A percentile compares a stretch with the other conserved stretches of the same genome.
Evolutionary conservation across 2,113 vertebrate genomes (phyloP).

Genomic region (Riparia riparia): DNA sequence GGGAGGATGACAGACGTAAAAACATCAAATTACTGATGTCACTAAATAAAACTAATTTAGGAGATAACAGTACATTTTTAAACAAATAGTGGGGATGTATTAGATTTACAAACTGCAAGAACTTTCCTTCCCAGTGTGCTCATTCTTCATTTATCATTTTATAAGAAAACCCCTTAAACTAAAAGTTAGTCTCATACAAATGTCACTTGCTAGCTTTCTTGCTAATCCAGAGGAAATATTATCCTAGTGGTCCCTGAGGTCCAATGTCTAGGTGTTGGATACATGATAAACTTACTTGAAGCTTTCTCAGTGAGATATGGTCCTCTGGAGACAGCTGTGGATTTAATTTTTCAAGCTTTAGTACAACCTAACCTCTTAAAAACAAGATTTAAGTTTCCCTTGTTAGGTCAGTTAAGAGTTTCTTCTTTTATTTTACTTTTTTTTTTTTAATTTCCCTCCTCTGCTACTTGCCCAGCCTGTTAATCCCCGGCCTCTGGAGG

Average conservation of each 20-base stretch:
- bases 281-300: slow-evolving; percentile 81
- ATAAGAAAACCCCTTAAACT: slow-evolving; percentile 64
- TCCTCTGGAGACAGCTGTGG: slow-evolving; percentile 71
- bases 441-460: slow-evolving; percentile 34
- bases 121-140: slow-evolving; percentile 49
- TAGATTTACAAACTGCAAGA: slow-evolving; percentile 58
- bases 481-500: slow-evolving; percentile 67
- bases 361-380: slow-evolving; percentile 73
- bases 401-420: slow-evolving; percentile 78
- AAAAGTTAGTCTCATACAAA: slow-evolving; percentile 64
- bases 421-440: slow-evolving; percentile 70
- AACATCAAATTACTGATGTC: slow-evolving; percentile 25
- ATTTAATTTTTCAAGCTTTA: slow-evolving; percentile 80
- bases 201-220: slow-evolving; percentile 76
- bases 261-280: slow-evolving; percentile 82
- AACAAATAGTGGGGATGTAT: slow-evolving; percentile 4
- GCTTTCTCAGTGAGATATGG: slow-evolving; percentile 79
- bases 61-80: slow-evolving; percentile 25
- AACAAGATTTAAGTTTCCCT: slow-evolving; percentile 82
- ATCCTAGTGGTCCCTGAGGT: slow-evolving; percentile 76
- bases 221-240: slow-evolving; percentile 84
- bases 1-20: slow-evolving; percentile 5
- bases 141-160: slow-evolving; percentile 74
- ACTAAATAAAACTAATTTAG: slow-evolving; percentile 56
- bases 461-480: slow-evolving; percentile 74